phyloP scores from a whole-genome alignment of 2,888 invertebrate genomes.

The Papilio gigon region DNA sequence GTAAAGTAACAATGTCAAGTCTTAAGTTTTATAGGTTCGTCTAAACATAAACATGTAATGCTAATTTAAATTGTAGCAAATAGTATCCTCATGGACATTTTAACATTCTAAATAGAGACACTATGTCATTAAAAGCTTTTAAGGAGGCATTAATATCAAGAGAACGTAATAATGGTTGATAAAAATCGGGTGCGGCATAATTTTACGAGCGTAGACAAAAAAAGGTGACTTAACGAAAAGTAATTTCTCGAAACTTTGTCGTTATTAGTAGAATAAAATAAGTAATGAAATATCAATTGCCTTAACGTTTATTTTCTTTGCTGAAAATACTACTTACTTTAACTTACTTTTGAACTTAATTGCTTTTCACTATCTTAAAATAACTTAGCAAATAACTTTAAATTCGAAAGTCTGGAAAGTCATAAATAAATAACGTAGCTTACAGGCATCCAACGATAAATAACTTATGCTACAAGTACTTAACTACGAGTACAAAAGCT shows the following conservation, averaged over 20 bases:
- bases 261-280: background rate
- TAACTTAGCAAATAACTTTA: background rate
- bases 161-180: constrained; percentile 56
- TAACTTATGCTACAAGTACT: constrained; percentile 17
- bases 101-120: constrained; percentile 32
- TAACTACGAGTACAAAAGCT: constrained; percentile 5
- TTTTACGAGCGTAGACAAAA: constrained; percentile 46
- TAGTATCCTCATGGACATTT: background rate
- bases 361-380: background rate
- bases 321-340: background rate
- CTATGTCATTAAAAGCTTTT: constrained; percentile 44
- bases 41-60: no score
- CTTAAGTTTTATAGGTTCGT: no score
- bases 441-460: background rate
- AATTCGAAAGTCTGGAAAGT: background rate
- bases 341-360: background rate
- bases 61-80: no score
- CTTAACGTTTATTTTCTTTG: background rate
- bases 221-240: constrained; percentile 39
- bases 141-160: constrained; percentile 55
- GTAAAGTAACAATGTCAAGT: no score
- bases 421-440: background rate
- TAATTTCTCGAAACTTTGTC: background rate
- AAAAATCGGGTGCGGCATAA: constrained; percentile 46
- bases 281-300: background rate